Evolutionary conservation across 1,140 invertebrate species (phyloP).

Genomic region (Protaetia brevitarsis): DNA sequence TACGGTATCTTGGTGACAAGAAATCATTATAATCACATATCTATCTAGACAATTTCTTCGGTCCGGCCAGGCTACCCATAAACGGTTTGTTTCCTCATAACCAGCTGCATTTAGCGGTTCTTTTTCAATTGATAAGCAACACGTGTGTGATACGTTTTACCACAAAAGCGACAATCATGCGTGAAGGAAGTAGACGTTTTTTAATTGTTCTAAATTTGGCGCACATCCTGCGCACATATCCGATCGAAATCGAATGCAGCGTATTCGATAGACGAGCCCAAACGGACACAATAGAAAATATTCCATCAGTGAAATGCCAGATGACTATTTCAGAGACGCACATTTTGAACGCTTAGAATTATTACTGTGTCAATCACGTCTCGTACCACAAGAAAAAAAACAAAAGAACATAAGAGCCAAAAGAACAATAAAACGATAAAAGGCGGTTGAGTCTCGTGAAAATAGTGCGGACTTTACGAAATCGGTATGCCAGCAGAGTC

Average conservation of each 20-base stretch:
- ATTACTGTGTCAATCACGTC: not conserved
- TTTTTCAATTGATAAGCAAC: not conserved
- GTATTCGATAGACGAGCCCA: not conserved
- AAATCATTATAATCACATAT: too few relatives aligned
- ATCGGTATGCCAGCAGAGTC: not conserved
- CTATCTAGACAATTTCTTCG: too few relatives aligned
- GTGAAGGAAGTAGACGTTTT: slow-evolving; percentile 8
- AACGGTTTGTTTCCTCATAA: too few relatives aligned
- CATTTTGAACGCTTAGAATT: not conserved
- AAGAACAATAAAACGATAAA: not conserved
- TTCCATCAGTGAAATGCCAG: slow-evolving; percentile 1
- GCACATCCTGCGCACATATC: slow-evolving; percentile 1
- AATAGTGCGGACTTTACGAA: slow-evolving; percentile 4
- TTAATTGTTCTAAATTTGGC: slow-evolving; percentile 18
- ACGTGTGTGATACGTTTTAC: slow-evolving; percentile 2
- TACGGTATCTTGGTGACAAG: too few relatives aligned
- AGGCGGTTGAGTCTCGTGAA: not conserved
- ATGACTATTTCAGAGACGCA: not conserved
- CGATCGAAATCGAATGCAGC: not conserved
- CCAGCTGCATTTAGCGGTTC: not conserved
- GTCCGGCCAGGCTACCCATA: too few relatives aligned
- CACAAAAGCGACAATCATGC: not conserved
- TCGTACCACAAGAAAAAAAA: not conserved
- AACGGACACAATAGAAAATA: slow-evolving; percentile 18
- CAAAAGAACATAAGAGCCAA: slow-evolving; percentile 7